These are phyloP conservation scores for Micoletzkya japonica DNA, from an alignment of 2,888 invertebrate genomes.

Conservation along the genomic window DNA sequence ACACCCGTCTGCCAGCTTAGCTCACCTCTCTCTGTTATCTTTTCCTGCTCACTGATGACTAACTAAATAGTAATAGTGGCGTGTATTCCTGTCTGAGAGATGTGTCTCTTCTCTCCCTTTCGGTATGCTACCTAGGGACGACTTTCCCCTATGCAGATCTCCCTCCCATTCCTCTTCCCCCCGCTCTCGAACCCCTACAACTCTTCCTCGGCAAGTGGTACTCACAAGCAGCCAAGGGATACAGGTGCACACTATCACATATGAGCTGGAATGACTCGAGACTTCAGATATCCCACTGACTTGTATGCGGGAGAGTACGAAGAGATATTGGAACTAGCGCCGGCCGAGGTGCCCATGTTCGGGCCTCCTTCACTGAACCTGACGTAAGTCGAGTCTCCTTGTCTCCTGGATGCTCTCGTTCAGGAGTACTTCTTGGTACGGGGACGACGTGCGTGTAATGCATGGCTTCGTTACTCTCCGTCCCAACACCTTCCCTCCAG, in stretches of 20 bases:
- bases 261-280: constrained; percentile 31
- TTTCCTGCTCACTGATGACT: no score
- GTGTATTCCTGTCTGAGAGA: no score
- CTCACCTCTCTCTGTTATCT: no score
- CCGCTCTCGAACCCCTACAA: constrained; percentile 63
- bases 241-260: not conserved
- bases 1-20: no score
- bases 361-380: constrained; percentile 63
- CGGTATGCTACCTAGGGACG: no score
- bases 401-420: not conserved
- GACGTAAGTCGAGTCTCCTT: constrained; percentile 46
- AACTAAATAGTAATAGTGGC: no score
- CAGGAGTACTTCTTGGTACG: constrained; percentile 54
- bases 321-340: constrained; percentile 58
- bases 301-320: constrained; percentile 56
- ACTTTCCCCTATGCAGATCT: no score
- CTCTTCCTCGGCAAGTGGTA: constrained; percentile 63
- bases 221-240: constrained; percentile 41
- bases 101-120: no score
- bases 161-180: constrained; percentile 61
- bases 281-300: constrained; percentile 60
- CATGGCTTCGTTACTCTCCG: constrained; percentile 62
- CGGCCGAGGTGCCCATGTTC: constrained; percentile 64
- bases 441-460: constrained; percentile 55
- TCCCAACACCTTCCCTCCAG: constrained; percentile 61